These are phyloP conservation scores for Danio rerio DNA, from an alignment of 2,113 vertebrate species.

Conservation along the genomic window GRCz12tu NC_133198.1:4354001-4354500, in stretches of 20 bases:
- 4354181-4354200: background rate
- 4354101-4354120: slow-evolving; percentile 94
- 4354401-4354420: too few species aligned
- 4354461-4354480: too few species aligned
- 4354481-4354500: too few species aligned
- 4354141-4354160: slow-evolving; percentile 77
- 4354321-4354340: too few species aligned
- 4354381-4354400: too few species aligned
- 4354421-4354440: too few species aligned
- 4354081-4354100: slow-evolving; percentile 89
- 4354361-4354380: too few species aligned
- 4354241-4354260: background rate
- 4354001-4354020: background rate
- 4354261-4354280: too few species aligned
- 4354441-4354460: too few species aligned
- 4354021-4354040: background rate
- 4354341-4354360: too few species aligned
- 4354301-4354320: too few species aligned
- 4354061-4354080: background rate
- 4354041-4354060: background rate
- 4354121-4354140: slow-evolving; percentile 86
- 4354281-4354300: too few species aligned
- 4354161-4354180: slow-evolving; percentile 54
- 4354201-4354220: background rate
- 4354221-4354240: slow-evolving; percentile 21